Percentiles rank a stretch among this genome's conserved stretches.
phyloP scores from a whole-genome alignment of 2,888 invertebrate genomes.

The Exephanes ischioxanthus region DNA sequence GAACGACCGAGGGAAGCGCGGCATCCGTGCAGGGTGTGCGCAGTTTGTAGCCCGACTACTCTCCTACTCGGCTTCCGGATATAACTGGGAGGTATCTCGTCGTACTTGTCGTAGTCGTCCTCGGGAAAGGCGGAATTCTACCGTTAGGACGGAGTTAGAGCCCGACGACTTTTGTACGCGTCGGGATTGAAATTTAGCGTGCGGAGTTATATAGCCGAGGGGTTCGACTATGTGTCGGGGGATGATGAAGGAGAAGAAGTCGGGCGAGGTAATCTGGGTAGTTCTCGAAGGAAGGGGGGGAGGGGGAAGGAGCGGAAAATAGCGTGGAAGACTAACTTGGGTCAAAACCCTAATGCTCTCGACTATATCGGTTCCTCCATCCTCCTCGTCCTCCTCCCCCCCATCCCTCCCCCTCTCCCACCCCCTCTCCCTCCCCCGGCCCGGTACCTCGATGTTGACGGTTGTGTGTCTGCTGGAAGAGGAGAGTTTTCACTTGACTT shows the following conservation, averaged over 20 bases:
- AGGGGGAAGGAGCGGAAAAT: slow-evolving; percentile 46
- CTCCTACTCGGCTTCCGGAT: slow-evolving; percentile 58
- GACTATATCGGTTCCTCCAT: neutral
- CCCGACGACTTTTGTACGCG: slow-evolving; percentile 70
- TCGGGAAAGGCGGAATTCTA: slow-evolving; percentile 55
- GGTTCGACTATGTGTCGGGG: slow-evolving; percentile 1
- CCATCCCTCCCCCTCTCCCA: no score
- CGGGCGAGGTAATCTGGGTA: slow-evolving; percentile 63
- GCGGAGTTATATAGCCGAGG: slow-evolving; percentile 63
- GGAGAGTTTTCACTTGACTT: slow-evolving; percentile 47
- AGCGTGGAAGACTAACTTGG: slow-evolving; percentile 50
- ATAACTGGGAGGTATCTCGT: slow-evolving; percentile 49
- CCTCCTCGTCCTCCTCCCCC: neutral
- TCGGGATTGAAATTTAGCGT: slow-evolving; percentile 83
- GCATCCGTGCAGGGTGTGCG: slow-evolving; percentile 32
- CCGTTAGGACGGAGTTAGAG: slow-evolving; percentile 36
- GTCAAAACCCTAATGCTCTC: slow-evolving; percentile 38
- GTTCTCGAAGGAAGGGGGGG: slow-evolving; percentile 4
- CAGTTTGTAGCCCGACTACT: slow-evolving; percentile 25
- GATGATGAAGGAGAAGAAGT: slow-evolving; percentile 36
- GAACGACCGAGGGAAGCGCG: slow-evolving; percentile 32
- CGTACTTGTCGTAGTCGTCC: slow-evolving; percentile 54
- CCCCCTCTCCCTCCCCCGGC: no score
- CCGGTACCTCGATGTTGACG: neutral
- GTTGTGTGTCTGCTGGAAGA: neutral